Conservation (phyloP, 2,113 vertebrate genomes). For the Sphyrna mokarran region DNA sequence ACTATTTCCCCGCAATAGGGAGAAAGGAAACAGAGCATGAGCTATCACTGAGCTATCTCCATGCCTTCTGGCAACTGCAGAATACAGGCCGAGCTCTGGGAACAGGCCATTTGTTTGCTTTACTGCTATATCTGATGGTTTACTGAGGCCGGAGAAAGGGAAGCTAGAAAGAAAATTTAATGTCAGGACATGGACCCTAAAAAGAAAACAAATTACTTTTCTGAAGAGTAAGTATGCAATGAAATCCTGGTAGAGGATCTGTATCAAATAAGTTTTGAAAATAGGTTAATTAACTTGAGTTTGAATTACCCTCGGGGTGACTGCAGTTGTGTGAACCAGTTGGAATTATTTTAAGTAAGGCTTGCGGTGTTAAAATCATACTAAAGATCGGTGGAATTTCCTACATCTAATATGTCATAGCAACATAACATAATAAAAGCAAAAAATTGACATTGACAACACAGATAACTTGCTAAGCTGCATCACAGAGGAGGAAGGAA, state of each 20-base stretch:
- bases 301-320: neutral
- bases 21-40: neutral
- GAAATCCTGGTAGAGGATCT: neutral
- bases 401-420: neutral
- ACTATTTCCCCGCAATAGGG: neutral
- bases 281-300: neutral
- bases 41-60: neutral
- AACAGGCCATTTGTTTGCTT: neutral
- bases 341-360: neutral
- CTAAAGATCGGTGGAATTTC: neutral
- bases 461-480: neutral
- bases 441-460: neutral
- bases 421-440: neutral
- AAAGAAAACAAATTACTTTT: neutral
- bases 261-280: neutral
- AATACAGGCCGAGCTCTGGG: neutral
- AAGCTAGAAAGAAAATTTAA: neutral
- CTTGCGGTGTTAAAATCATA: neutral
- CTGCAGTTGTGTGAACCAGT: neutral
- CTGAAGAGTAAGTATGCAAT: neutral
- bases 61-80: neutral
- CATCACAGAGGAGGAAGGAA: neutral
- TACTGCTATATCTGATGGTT: neutral
- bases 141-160: neutral
- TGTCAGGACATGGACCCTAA: neutral